phyloP scores from a whole-genome alignment of 2,888 invertebrate species.

The Alcis repandata region DNA sequence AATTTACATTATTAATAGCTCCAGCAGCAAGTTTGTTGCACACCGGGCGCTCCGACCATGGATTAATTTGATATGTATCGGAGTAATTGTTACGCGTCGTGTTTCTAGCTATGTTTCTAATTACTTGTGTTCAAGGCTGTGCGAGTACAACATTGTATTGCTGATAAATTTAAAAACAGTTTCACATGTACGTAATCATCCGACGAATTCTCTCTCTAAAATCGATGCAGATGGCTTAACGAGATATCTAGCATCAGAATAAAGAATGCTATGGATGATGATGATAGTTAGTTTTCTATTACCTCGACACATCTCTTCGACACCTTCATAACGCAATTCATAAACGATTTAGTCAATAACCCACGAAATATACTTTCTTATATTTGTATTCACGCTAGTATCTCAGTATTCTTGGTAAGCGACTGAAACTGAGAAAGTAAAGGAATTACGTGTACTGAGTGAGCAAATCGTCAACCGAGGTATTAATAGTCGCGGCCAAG shows the following conservation, averaged over 20 bases:
- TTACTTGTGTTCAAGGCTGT: conserved; percentile 44
- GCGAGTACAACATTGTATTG: conserved; percentile 15
- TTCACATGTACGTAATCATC: not conserved
- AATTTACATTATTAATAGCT: conserved; percentile 44
- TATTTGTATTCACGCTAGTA: conserved; percentile 10
- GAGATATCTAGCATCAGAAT: not conserved
- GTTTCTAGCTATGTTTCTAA: conserved; percentile 37
- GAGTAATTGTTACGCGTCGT: conserved; percentile 41
- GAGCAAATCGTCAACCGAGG: conserved; percentile 18
- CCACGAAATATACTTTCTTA: not conserved
- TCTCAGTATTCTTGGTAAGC: conserved; percentile 8
- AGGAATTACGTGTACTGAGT: conserved; percentile 19
- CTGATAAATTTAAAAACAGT: conserved; percentile 4
- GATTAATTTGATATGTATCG: conserved; percentile 47
- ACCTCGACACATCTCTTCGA: not conserved
- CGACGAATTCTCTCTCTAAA: not conserved
- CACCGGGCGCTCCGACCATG: conserved; percentile 38
- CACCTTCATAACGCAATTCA: not conserved
- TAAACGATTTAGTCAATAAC: conserved; percentile 1
- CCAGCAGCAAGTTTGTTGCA: conserved; percentile 41
- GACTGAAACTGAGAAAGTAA: conserved; percentile 22
- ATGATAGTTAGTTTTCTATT: not conserved
- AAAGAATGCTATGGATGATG: no score
- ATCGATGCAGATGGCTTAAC: not conserved
- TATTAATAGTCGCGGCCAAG: conserved; percentile 31